phyloP scores from a whole-genome alignment of 2,797 vertebrate species.

The Dryobates pubescens region DNA sequence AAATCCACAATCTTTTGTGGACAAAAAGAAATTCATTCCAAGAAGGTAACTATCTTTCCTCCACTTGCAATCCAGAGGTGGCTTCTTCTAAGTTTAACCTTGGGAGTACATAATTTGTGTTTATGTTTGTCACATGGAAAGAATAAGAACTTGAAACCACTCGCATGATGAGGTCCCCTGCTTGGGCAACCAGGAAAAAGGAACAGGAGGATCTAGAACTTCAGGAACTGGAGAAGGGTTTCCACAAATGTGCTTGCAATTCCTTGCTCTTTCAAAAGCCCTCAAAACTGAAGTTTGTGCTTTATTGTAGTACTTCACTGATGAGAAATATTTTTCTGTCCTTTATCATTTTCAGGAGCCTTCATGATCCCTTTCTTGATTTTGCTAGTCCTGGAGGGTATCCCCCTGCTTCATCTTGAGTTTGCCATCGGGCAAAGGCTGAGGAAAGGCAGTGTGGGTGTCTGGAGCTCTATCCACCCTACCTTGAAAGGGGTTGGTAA shows the following conservation, averaged over 20 bases:
- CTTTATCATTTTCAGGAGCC: slow-evolving; percentile 80
- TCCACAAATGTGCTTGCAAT: background rate
- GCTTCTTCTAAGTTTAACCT: background rate
- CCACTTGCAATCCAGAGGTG: background rate
- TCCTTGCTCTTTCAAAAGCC: background rate
- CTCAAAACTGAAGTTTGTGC: background rate
- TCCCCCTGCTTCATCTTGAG: slow-evolving; percentile 91
- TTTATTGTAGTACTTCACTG: background rate
- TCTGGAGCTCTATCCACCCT: slow-evolving; percentile 90
- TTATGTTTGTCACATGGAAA: background rate
- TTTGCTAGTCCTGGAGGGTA: slow-evolving; percentile 91
- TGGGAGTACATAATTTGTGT: background rate
- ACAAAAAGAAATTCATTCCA: background rate
- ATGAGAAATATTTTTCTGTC: background rate
- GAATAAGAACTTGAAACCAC: background rate
- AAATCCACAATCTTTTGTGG: background rate
- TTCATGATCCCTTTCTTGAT: slow-evolving; percentile 98
- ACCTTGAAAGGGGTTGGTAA: slow-evolving; percentile 88
- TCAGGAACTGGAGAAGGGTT: background rate
- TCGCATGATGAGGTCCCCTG: rapidly evolving
- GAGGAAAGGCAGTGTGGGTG: slow-evolving; percentile 87
- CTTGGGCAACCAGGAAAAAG: background rate
- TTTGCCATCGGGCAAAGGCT: slow-evolving; percentile 95
- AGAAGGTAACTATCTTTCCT: background rate
- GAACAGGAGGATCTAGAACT: too few species aligned